Conservation (phyloP, 1,140 invertebrate genomes). For the Megalonaias nervosa region DNA sequence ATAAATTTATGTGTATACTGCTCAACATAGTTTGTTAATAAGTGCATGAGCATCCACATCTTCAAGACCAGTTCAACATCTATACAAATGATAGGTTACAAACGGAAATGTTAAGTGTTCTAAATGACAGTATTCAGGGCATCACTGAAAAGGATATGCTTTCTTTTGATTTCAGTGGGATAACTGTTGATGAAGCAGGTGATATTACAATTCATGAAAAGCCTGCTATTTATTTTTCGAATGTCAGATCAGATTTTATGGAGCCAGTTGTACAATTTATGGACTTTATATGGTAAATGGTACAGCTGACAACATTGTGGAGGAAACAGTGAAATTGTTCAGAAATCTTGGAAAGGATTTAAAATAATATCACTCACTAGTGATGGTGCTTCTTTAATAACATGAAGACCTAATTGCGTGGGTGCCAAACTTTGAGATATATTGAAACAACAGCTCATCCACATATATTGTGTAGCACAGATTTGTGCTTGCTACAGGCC, state of each 20-base stretch:
- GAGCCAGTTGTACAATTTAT: conserved; percentile 23
- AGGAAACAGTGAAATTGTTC: conserved; percentile 4
- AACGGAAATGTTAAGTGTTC: conserved; percentile 13
- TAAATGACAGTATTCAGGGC: conserved; percentile 7
- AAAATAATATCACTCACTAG: conserved; percentile 13
- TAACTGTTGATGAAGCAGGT: conserved; percentile 23
- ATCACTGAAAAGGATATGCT: neutral
- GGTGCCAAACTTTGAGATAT: neutral
- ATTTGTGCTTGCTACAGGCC: conserved; percentile 2
- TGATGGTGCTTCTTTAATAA: conserved; percentile 13
- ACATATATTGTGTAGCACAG: conserved; percentile 11
- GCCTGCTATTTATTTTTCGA: conserved; percentile 18
- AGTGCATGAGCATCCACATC: neutral
- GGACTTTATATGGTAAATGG: conserved; percentile 25
- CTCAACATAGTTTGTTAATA: too few relatives aligned
- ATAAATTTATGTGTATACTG: too few relatives aligned
- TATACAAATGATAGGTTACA: conserved; percentile 4
- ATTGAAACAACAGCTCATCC: neutral
- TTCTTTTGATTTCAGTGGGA: conserved; percentile 6
- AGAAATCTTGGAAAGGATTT: neutral
- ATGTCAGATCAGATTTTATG: neutral
- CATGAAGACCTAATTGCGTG: neutral
- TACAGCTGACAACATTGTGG: conserved; percentile 12
- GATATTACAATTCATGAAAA: conserved; percentile 21
- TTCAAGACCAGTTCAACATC: conserved; percentile 11